These are phyloP conservation scores for Xylocampa areola DNA, from an alignment of 2,888 invertebrate genomes.

Conservation along the genomic window DNA sequence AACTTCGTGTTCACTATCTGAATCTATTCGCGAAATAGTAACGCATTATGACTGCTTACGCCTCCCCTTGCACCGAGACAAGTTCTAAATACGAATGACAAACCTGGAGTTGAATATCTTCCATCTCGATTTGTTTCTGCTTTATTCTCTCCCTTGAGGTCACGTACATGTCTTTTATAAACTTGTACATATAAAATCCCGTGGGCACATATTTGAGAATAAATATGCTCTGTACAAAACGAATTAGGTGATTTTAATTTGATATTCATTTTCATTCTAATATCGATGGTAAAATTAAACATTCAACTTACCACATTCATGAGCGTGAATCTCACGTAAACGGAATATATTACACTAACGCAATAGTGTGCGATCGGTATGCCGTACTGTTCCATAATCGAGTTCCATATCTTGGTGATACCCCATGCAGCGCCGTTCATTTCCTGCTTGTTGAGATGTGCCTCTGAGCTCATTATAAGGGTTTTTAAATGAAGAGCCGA, in stretches of 20 bases:
- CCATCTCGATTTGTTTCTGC: constrained; percentile 74
- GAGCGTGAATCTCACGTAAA: constrained; percentile 72
- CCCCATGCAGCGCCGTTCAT: constrained; percentile 30
- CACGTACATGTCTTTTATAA: constrained; percentile 70
- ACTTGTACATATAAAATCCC: constrained; percentile 74
- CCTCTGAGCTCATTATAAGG: constrained; percentile 57
- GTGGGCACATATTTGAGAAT: constrained; percentile 77
- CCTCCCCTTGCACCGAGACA: neutral
- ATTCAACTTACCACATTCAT: constrained; percentile 71
- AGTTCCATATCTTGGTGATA: constrained; percentile 51
- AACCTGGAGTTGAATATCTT: constrained; percentile 82
- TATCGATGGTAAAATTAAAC: neutral
- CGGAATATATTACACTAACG: constrained; percentile 65
- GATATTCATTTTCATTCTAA: neutral
- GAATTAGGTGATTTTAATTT: constrained; percentile 2
- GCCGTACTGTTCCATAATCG: constrained; percentile 67
- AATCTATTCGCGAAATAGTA: constrained; percentile 64
- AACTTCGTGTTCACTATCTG: constrained; percentile 80
- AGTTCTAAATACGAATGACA: neutral
- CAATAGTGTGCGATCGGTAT: constrained; percentile 66
- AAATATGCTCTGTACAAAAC: constrained; percentile 69
- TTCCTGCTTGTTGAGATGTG: constrained; percentile 31
- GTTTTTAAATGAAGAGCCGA: constrained; percentile 56
- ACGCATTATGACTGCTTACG: neutral
- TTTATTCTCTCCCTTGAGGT: constrained; percentile 73